Evolutionary conservation across 2,113 vertebrate genomes (phyloP), one percentile per base, ranked within the genome.

Genomic region (Speoplatyrhinus poulsoni): DNA sequence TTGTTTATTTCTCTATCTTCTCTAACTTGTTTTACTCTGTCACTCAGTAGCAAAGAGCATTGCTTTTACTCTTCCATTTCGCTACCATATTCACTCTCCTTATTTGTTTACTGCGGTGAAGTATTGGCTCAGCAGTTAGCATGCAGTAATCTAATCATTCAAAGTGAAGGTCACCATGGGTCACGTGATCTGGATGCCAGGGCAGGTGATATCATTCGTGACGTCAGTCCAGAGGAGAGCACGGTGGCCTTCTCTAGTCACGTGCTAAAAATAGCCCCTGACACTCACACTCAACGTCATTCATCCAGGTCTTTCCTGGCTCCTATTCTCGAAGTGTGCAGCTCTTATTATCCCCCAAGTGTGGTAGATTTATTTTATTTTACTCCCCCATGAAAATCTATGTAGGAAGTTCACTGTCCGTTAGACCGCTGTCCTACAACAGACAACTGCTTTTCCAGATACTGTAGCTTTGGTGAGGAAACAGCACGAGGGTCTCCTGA

Each of bases 251-350:
- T 61, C 78, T 64, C 79, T 72, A 69, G 75, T 87, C 76, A 64
- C 77, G 49, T 11, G 72, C 87, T 82, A 69, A 86, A 92, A 90
- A 91, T 92, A 93, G 88, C 73, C 61, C 68, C 70, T 67, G 32
- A 49, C 85, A 72, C 81, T 76, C 80, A 59, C 67, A 55, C 69
- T 73, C 57, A 56, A 84, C 82, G 79, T 90, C 85, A 88, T 77
- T 70, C 70, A 80, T 81, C 76, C 76, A 73, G 11, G 16, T 69
- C 70, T 75, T 73, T 15, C 67, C 36, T 69, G 50, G 70, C 80
- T 77, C 54, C n/a, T 33, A 58, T 32, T 12, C 79, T 73, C 70
- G 13, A 6, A 41, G 4, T 41, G 36, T 41, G 36, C 7, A 41
- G 53, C 59, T 54, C 46, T 57, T 52, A 55, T 16, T 48, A 46